A percentile compares a stretch with the other conserved stretches of the same genome.
phyloP scores from a whole-genome alignment of 2,797 vertebrate genomes.

The Crypturellus tataupa region DNA sequence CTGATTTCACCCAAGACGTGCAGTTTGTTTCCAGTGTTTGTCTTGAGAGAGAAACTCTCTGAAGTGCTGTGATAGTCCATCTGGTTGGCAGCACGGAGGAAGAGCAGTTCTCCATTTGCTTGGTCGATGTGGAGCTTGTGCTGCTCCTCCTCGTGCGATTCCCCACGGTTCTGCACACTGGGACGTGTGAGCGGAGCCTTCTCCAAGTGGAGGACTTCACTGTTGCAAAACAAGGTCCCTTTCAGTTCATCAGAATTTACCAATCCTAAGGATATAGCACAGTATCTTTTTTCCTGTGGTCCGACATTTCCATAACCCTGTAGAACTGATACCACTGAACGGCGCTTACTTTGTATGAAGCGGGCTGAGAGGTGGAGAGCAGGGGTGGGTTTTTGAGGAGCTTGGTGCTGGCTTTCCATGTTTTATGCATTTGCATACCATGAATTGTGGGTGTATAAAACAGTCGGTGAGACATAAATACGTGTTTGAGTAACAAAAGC shows the following conservation, averaged over 20 bases:
- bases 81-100: slow-evolving; percentile 10
- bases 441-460: background rate
- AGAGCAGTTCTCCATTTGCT: slow-evolving; percentile 6
- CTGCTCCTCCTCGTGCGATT: background rate
- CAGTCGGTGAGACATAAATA: background rate
- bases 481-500: background rate
- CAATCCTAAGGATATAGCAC: background rate
- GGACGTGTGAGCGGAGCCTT: background rate
- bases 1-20: background rate
- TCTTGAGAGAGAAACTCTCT: slow-evolving; percentile 42
- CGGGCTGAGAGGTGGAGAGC: background rate
- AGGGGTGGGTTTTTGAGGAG: background rate
- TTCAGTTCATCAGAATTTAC: background rate
- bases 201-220: background rate
- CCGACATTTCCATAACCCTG: background rate
- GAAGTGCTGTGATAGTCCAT: slow-evolving; percentile 37
- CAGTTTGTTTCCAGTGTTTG: slow-evolving; percentile 8
- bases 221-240: background rate
- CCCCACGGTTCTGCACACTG: background rate
- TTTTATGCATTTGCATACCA: background rate
- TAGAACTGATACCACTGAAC: background rate
- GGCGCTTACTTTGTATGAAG: background rate
- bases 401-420: background rate
- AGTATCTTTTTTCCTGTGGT: background rate
- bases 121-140: background rate